Base-by-base conservation (phyloP, 2,113 vertebrate genomes). In the Patagioenas fasciata region DNA sequence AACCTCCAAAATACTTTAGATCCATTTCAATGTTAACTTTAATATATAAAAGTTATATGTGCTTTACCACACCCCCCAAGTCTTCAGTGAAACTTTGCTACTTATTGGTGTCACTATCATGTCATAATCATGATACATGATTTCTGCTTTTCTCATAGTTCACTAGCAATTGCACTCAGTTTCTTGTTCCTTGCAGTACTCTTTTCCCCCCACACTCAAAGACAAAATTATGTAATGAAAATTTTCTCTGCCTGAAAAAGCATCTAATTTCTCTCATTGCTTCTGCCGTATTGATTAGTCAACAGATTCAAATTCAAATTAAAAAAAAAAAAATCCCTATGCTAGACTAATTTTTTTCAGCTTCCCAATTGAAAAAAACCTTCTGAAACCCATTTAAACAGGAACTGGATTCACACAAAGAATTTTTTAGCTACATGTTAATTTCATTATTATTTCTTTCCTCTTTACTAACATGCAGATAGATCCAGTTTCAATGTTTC, bases 221-320 rank as follows among this genome's bases (percentile, higher is more conserved):
- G n/a, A 29, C 13, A 89, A 87, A 89, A 69, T 57, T 38, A 38
- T 26, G 16, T 56, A n/a, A 50, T 61, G 23, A 86, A 89, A 73
- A 57, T 64, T 83, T 87, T 34, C 18, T 40, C 40, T 71, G 26
- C 15, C 58, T 57, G 25, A 48, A 64, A 2, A 10, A 2, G 2
- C 8, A 26, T 80, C 15, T 66, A 3, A 1, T 47, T 85, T 13
- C 34, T 71, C 14, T 69, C 8, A 53, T 31, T n/a, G 7, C 5
- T 91, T 81, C 69, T 96, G 26, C 29, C 38, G 50, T 81, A 53
- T 48, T 91, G 36, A 78, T 57, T 42, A 93, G 34, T 57, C 38
- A 70, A 65, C 5, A 1, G 1, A 60, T 73, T 61, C 3, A 80
- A 61, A 65, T 47, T 17, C 15, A 44, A 44, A 17, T 44, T 44